phyloP scores from a whole-genome alignment of 1,140 invertebrate genomes.

The Episyrphus balteatus region DNA sequence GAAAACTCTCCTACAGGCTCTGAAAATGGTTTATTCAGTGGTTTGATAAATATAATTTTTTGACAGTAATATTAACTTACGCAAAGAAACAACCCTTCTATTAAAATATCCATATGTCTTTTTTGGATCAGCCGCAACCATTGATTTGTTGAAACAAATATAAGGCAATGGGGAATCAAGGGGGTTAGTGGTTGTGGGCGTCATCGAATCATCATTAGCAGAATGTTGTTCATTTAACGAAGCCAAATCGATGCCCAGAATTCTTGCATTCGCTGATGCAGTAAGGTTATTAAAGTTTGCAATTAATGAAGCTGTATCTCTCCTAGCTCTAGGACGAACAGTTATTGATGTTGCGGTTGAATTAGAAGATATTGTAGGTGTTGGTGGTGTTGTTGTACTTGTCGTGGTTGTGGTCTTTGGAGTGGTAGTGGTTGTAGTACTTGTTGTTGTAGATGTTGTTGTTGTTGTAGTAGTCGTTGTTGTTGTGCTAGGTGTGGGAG shows the following conservation, averaged over 20 bases:
- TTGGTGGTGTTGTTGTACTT: slow-evolving; percentile 14
- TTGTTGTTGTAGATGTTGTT: slow-evolving; percentile 43
- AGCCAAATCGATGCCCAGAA: slow-evolving; percentile 20
- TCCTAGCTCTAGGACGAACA: slow-evolving; percentile 10
- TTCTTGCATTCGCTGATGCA: slow-evolving; percentile 22
- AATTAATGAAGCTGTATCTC: slow-evolving; percentile 10
- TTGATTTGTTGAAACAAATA: slow-evolving; percentile 48
- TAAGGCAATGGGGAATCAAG: slow-evolving; percentile 37
- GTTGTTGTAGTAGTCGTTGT: slow-evolving; percentile 43
- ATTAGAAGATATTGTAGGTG: slow-evolving; percentile 9
- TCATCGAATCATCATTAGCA: slow-evolving; percentile 6
- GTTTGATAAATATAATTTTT: slow-evolving; percentile 5
- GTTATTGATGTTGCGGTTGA: slow-evolving; percentile 11
- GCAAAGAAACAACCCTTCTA: slow-evolving; percentile 47
- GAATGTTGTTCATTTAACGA: slow-evolving; percentile 23
- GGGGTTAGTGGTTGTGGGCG: neutral
- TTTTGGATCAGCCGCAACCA: slow-evolving; percentile 48
- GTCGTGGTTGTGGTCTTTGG: slow-evolving; percentile 20
- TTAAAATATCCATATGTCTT: slow-evolving; percentile 64
- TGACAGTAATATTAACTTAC: slow-evolving; percentile 34
- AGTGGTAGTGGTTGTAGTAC: slow-evolving; percentile 41
- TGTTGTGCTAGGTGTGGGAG: slow-evolving; percentile 46
- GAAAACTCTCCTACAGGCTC: slow-evolving; percentile 54
- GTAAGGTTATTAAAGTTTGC: slow-evolving; percentile 12
- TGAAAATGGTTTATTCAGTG: slow-evolving; percentile 34